These are phyloP conservation scores for Ageneiosus marmoratus DNA, from an alignment of 2,113 vertebrate genomes.

Conservation along the genomic window DNA sequence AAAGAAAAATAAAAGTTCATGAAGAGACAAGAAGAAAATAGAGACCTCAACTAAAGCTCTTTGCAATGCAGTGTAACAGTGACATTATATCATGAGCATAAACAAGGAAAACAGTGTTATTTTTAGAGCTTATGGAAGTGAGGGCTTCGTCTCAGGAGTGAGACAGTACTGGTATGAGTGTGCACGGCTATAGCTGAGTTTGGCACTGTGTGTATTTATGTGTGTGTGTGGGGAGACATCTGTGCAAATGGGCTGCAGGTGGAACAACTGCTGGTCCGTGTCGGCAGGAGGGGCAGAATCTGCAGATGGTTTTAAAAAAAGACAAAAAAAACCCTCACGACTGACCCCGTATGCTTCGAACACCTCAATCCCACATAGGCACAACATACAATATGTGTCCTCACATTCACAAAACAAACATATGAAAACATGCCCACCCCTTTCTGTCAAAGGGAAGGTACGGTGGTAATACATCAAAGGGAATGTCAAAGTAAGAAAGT, in stretches of 20 bases:
- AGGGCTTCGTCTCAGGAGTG: constrained; percentile 28
- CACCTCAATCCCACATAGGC: not conserved
- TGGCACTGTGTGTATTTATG: constrained; percentile 1
- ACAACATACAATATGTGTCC: constrained; percentile 10
- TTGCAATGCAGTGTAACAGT: constrained; percentile 24
- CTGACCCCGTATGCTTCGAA: constrained; percentile 13
- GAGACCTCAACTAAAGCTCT: constrained; percentile 13
- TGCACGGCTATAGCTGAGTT: not conserved
- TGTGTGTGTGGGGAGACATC: constrained; percentile 41
- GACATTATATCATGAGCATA: constrained; percentile 10
- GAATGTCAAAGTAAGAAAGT: constrained; percentile 7
- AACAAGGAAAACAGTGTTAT: constrained; percentile 31
- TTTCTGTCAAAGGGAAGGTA: constrained; percentile 29
- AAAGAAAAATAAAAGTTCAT: not conserved
- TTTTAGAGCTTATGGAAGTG: constrained; percentile 19
- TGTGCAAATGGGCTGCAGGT: constrained; percentile 55
- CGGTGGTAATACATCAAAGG: constrained; percentile 15
- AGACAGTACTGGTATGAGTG: constrained; percentile 24
- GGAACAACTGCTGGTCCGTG: constrained; percentile 51
- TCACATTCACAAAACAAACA: constrained; percentile 44
- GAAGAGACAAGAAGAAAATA: constrained; percentile 27
- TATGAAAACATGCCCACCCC: constrained; percentile 29
- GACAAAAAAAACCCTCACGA: constrained; percentile 1
- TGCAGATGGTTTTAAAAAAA: constrained; percentile 49
- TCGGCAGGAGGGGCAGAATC: constrained; percentile 44